Conservation (phyloP, 2,888 invertebrate species). For the Barypeithes pellucidus region DNA sequence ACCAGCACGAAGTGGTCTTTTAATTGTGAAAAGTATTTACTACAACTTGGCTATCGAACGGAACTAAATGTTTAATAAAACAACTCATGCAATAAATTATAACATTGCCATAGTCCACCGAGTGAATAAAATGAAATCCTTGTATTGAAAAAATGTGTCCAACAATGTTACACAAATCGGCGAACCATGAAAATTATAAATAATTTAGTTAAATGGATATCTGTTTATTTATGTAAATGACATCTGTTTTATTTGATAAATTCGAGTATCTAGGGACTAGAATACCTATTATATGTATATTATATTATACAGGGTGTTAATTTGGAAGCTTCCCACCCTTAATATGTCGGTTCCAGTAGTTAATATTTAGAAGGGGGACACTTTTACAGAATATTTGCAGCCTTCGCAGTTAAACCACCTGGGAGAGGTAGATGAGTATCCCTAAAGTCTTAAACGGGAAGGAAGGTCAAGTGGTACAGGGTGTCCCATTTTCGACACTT, state of each 20-base stretch:
- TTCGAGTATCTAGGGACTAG: background rate
- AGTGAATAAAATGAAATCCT: conserved; percentile 22
- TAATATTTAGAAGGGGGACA: too few species aligned
- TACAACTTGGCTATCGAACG: conserved; percentile 12
- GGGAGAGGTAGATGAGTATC: too few species aligned
- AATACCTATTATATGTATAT: too few species aligned
- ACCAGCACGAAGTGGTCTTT: background rate
- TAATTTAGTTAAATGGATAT: conserved; percentile 4
- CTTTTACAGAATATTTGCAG: too few species aligned
- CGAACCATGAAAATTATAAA: conserved; percentile 23
- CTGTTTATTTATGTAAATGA: background rate
- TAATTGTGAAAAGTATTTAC: conserved; percentile 11
- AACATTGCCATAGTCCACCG: conserved; percentile 22
- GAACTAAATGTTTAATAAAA: conserved; percentile 27
- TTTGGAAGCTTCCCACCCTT: too few species aligned
- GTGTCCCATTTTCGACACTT: too few species aligned
- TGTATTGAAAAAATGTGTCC: conserved; percentile 6
- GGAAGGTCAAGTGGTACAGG: too few species aligned
- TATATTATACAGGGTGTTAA: too few species aligned
- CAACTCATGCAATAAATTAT: conserved; percentile 27
- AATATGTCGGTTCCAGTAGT: too few species aligned
- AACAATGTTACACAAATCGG: conserved; percentile 8
- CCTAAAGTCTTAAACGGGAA: too few species aligned
- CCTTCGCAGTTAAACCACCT: too few species aligned
- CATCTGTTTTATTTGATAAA: background rate